These are phyloP conservation scores for Liparis tanakae DNA, from an alignment of 2,797 vertebrate species.

Conservation along the genomic window DNA sequence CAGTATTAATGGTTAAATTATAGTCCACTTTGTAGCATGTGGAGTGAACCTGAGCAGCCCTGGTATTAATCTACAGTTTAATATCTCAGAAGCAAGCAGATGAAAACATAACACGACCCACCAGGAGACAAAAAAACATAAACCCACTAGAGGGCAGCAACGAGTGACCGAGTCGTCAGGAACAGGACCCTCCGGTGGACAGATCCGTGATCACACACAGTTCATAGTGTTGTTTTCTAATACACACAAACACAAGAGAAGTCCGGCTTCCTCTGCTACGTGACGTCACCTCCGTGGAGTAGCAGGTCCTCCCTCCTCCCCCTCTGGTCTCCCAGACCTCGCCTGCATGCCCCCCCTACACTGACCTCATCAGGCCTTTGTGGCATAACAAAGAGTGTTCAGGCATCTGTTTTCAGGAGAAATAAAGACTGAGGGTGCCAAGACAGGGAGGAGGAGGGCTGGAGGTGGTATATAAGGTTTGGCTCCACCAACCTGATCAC, in stretches of 20 bases:
- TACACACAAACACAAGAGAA: slow-evolving; percentile 6
- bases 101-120: not conserved
- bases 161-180: not conserved
- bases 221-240: not conserved
- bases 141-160: slow-evolving; percentile 67
- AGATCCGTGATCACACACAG: not conserved
- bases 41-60: not conserved
- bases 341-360: slow-evolving; percentile 55
- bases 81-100: not conserved
- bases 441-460: slow-evolving; percentile 51
- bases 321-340: slow-evolving; percentile 43
- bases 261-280: slow-evolving; percentile 35
- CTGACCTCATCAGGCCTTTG: slow-evolving; percentile 81
- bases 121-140: not conserved
- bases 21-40: not conserved
- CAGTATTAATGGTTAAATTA: no score
- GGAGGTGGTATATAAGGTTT: slow-evolving; percentile 34
- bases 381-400: slow-evolving; percentile 81
- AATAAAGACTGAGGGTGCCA: slow-evolving; percentile 68
- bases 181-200: not conserved
- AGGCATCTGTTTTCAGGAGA: slow-evolving; percentile 81
- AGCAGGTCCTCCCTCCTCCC: slow-evolving; percentile 48
- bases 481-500: slow-evolving; percentile 39
- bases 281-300: slow-evolving; percentile 48
- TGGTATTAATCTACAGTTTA: not conserved